Evolutionary conservation across 2,797 vertebrate species (phyloP), one percentile per base, ranked within the genome.

Genomic region (Mycteria americana): DNA sequence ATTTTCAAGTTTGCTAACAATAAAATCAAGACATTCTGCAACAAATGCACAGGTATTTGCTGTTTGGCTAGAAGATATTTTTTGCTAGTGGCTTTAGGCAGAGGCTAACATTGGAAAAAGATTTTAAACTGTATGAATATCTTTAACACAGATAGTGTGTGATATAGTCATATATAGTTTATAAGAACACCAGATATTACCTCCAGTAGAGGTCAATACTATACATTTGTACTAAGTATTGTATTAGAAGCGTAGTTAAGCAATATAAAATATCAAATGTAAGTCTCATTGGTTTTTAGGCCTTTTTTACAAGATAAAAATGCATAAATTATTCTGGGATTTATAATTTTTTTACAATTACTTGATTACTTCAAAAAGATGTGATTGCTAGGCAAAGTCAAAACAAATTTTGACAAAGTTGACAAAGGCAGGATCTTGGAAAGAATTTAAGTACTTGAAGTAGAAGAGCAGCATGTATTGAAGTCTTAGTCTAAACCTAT

Each of bases 401-500:
- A 45, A 87, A 25, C 16, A 92, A 81, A 65, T 77, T 93, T 78
- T 92, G 72, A 78, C 64, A 65, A 63, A 85, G 33, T 88, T 24
- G 7, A 37, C 69, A 88, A 88, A 92, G 13, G 19, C n/a, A 87
- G 35, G 33, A 74, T 74, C 54, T 85, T 2, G 7, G 80, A 85
- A 82, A 79, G 62, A 86, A 56, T 88, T 76, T 84, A 76, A 88
- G 91, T 78, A 51, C 69, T 91, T 92, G 85, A 89, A 93, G 62
- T 82, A 23, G 41, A 90, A 95, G 23, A 89, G 62, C 25, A 93
- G 85, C 37, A 10, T 89, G 86, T 95, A 96, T 92, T 93, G 91
- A 96, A 96, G 96, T 62, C 79, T 92, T 92, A 95, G 80, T 86
- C 65, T 93, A 96, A 94, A 95, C 65, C 60, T 94, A 83, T 84